phyloP scores from a whole-genome alignment of 2,888 invertebrate species.

The Scaptomyza flava region DNA sequence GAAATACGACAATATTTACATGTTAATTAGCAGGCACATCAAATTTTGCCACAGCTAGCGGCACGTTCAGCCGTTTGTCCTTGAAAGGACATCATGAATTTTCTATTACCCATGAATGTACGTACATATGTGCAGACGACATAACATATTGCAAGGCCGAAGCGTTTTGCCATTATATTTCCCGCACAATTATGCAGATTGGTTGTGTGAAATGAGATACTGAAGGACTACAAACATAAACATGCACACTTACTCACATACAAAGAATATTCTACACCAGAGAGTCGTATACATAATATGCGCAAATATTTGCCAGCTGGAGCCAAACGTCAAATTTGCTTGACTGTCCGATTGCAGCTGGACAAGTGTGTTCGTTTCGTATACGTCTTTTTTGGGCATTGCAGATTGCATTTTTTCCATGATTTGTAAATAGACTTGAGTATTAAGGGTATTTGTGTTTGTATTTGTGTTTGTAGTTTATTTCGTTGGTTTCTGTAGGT shows the following conservation, averaged over 20 bases:
- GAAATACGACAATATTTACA: constrained; percentile 65
- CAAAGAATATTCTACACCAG: constrained; percentile 36
- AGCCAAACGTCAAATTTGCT: constrained; percentile 61
- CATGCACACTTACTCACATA: background rate
- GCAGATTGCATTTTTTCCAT: constrained; percentile 71
- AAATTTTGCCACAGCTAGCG: constrained; percentile 25
- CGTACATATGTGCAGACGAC: constrained; percentile 13
- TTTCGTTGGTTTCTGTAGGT: constrained; percentile 23
- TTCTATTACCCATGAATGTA: constrained; percentile 1
- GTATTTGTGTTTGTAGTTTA: constrained; percentile 25
- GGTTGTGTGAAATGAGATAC: constrained; percentile 28
- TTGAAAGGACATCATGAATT: constrained; percentile 57
- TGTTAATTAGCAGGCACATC: constrained; percentile 71
- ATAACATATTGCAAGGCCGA: constrained; percentile 55
- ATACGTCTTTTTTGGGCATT: constrained; percentile 38
- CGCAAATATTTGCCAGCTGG: constrained; percentile 61
- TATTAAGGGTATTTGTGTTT: constrained; percentile 44
- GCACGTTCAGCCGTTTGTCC: constrained; percentile 48
- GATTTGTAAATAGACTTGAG: constrained; percentile 76
- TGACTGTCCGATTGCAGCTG: constrained; percentile 43
- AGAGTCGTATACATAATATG: constrained; percentile 55
- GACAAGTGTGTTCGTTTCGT: constrained; percentile 48
- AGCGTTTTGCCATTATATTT: constrained; percentile 48
- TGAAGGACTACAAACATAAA: constrained; percentile 5
- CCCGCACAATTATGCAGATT: constrained; percentile 76